Evolutionary conservation across 2,113 vertebrate species (phyloP), one percentile per base, ranked within the genome.

Genomic region (Spizaetus ornatus): DNA sequence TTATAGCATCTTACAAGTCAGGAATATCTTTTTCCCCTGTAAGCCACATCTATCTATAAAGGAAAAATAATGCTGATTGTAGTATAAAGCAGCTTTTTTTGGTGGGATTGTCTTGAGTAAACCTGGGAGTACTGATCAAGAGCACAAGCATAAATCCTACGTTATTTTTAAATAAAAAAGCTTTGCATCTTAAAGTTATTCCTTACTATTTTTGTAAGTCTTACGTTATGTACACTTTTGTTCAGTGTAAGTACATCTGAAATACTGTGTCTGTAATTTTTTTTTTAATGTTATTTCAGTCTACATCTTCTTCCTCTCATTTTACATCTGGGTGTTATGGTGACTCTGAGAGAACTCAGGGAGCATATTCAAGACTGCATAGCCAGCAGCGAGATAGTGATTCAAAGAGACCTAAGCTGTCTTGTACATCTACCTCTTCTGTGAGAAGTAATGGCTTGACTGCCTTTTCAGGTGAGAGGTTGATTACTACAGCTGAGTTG

Each of bases 351-450:
- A 98, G 98, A 94, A 98, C 98, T 96, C 97, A 98, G 94, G 98
- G 99, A 94, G 97, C 98, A 40, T 98, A 98, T 84, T 98, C 99
- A n/a, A 98, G 99, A 95, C 96, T 99, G 34, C 98, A 99, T 79
- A 98, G 97, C 84, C 97, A 98, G 80, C 98, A 97, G 67, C 98
- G 98, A 86, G 99, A 99, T 91, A 98, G 98, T 21, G 99, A 99
- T 93, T 98, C 99, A 80, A 99, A 99, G 98, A 98, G 99, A 97
- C 99, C 99, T 96, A 99, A 99, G 96, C 98, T 99, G 67, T 99
- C 99, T 18, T 99, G 98, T 98, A 98, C 98, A 43, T 97, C 98
- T 98, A 98, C 98, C 94, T 98, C 99, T 70, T 90, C 97, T 82
- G 96, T 98, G 86, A 98, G 98, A 98, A 99, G 97, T 97, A 97